phyloP scores from a whole-genome alignment of 2,888 invertebrate species.

The Parelbella ahira region DNA sequence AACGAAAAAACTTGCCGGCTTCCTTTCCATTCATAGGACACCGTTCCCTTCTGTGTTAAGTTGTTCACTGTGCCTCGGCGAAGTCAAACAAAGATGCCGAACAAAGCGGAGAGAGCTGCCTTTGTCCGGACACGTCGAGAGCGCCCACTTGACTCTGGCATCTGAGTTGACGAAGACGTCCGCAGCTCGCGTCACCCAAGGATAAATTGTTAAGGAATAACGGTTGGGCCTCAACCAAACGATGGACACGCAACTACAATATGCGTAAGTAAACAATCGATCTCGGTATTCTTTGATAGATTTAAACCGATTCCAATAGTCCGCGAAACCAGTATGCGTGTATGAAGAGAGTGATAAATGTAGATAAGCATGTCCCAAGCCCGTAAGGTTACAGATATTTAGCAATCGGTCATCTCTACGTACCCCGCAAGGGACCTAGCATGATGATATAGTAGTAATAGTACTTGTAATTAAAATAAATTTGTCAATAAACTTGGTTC shows the following conservation, averaged over 20 bases:
- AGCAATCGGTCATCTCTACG: too few relatives aligned
- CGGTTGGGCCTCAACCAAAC: background rate
- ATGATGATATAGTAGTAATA: too few relatives aligned
- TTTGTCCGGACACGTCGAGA: conserved; percentile 66
- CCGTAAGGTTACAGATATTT: too few relatives aligned
- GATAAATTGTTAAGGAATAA: conserved; percentile 16
- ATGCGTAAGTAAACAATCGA: too few relatives aligned
- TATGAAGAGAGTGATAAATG: too few relatives aligned
- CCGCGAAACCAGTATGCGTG: too few relatives aligned
- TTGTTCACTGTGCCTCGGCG: conserved; percentile 61
- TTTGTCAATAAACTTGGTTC: too few relatives aligned
- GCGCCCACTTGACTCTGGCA: conserved; percentile 69
- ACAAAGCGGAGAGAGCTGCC: conserved; percentile 74
- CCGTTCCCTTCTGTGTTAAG: conserved; percentile 35
- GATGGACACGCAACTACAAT: too few relatives aligned
- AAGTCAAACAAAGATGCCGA: conserved; percentile 74
- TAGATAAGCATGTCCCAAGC: too few relatives aligned
- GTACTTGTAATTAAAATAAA: too few relatives aligned
- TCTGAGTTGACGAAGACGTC: conserved; percentile 49
- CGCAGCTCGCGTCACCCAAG: conserved; percentile 20
- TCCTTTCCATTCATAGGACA: conserved; percentile 6
- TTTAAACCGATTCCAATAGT: background rate
- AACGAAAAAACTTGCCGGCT: conserved; percentile 1
- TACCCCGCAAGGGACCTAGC: too few relatives aligned
- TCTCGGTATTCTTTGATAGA: too few relatives aligned